Conservation (phyloP, 2,888 invertebrate species). For the Scaptodrosophila latifasciaeformis region DNA sequence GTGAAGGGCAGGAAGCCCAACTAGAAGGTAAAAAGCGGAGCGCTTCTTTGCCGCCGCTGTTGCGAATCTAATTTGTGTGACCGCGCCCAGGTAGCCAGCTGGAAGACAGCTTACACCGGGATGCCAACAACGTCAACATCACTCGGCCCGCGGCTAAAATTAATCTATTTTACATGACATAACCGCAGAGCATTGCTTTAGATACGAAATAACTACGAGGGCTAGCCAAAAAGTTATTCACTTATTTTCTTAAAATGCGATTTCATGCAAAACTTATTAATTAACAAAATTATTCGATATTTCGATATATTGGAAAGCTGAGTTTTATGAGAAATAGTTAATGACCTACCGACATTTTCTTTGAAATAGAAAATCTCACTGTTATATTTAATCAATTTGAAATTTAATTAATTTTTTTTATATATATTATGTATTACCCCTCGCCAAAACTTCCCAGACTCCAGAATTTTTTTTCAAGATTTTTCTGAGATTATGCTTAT, state of each 20-base stretch:
- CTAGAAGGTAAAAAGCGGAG: no score
- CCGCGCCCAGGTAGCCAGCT: not conserved
- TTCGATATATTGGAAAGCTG: no score
- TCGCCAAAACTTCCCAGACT: not conserved
- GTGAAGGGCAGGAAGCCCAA: not conserved
- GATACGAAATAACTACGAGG: not conserved
- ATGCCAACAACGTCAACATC: not conserved
- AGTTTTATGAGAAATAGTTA: not conserved
- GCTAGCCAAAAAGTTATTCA: not conserved
- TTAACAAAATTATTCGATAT: no score
- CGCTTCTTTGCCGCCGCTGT: conserved; percentile 16
- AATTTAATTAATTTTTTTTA: not conserved
- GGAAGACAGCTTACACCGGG: not conserved
- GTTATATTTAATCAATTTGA: not conserved
- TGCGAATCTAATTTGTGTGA: conserved; percentile 37
- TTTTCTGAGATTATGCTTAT: conserved; percentile 57
- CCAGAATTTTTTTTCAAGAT: not conserved
- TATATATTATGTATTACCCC: not conserved
- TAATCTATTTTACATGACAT: conserved; percentile 64
- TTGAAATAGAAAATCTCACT: not conserved
- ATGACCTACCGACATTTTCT: not conserved
- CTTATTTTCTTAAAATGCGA: not conserved
- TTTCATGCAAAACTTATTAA: not conserved
- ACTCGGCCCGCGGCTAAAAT: conserved; percentile 54
- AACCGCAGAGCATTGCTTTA: conserved; percentile 41